Percentiles rank a stretch among this genome's conserved stretches.
Evolutionary conservation across 2,888 invertebrate species (phyloP).

Genomic region (Gymnosoma rotundatum): DNA sequence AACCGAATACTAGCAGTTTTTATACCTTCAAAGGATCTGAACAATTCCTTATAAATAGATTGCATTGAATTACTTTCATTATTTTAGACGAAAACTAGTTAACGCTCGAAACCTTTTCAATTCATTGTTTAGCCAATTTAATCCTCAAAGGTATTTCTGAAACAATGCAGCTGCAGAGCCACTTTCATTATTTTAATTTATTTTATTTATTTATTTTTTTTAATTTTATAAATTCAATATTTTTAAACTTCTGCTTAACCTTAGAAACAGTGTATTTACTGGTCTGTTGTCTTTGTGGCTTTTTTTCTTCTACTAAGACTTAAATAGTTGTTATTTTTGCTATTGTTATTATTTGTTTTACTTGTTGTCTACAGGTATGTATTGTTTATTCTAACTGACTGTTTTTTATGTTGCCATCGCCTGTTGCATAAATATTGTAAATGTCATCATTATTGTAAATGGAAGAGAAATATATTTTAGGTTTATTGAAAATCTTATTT

Average conservation of each 20-base stretch:
- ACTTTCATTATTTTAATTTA: no score
- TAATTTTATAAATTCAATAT: no score
- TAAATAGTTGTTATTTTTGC: constrained; percentile 15
- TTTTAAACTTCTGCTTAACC: neutral
- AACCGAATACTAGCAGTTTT: no score
- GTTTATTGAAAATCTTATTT: constrained; percentile 43
- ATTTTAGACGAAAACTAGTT: no score
- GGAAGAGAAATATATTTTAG: constrained; percentile 50
- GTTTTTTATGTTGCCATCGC: constrained; percentile 36
- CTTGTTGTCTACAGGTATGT: constrained; percentile 49
- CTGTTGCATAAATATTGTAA: constrained; percentile 68
- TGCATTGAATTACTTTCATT: no score
- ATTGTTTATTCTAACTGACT: neutral
- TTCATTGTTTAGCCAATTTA: no score
- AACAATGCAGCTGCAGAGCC: no score
- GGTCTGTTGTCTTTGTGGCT: constrained; percentile 44
- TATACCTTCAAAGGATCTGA: no score
- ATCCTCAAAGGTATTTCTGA: no score
- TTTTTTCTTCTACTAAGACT: constrained; percentile 11
- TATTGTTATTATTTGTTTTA: constrained; percentile 42
- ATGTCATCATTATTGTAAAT: constrained; percentile 68
- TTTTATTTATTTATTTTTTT: no score
- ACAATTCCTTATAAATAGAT: no score
- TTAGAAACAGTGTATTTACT: constrained; percentile 40
- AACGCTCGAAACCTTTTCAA: no score